phyloP scores from a whole-genome alignment of 2,113 vertebrate genomes.

The Clarias gariepinus region DNA sequence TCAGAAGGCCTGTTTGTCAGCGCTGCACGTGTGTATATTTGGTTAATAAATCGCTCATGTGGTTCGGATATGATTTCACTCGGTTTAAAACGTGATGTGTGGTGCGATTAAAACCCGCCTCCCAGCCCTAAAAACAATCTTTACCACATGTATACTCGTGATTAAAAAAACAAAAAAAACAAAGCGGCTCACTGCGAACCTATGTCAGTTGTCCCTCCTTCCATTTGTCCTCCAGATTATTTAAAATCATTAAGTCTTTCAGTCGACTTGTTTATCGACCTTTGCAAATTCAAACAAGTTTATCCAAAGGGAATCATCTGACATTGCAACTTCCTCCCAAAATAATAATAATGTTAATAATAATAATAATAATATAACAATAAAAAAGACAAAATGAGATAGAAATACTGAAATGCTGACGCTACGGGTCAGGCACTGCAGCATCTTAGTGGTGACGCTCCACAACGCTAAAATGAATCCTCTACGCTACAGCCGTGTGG shows the following conservation, averaged over 20 bases:
- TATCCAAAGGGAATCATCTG: slow-evolving; percentile 24
- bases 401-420: slow-evolving; percentile 33
- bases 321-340: slow-evolving; percentile 41
- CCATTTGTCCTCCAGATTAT: slow-evolving; percentile 49
- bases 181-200: slow-evolving; percentile 63
- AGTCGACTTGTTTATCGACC: slow-evolving; percentile 45
- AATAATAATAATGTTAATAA: slow-evolving; percentile 32
- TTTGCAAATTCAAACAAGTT: slow-evolving; percentile 2
- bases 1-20: slow-evolving; percentile 20
- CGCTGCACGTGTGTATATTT: slow-evolving; percentile 27
- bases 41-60: slow-evolving; percentile 17
- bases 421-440: slow-evolving; percentile 31
- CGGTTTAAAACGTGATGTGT: slow-evolving; percentile 23
- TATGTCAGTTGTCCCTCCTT: slow-evolving; percentile 58
- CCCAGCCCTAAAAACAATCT: slow-evolving; percentile 47
- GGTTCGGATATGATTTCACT: background rate
- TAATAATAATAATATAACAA: slow-evolving; percentile 10
- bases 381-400: slow-evolving; percentile 33
- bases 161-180: slow-evolving; percentile 15
- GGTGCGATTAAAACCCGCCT: slow-evolving; percentile 56
- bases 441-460: slow-evolving; percentile 51
- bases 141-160: slow-evolving; percentile 30
- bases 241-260: slow-evolving; percentile 61
- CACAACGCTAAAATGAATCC: slow-evolving; percentile 43
- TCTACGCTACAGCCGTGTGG: slow-evolving; percentile 46